These are phyloP conservation scores for Augochlora pura DNA, from an alignment of 1,140 invertebrate genomes.

Conservation along the genomic window DNA sequence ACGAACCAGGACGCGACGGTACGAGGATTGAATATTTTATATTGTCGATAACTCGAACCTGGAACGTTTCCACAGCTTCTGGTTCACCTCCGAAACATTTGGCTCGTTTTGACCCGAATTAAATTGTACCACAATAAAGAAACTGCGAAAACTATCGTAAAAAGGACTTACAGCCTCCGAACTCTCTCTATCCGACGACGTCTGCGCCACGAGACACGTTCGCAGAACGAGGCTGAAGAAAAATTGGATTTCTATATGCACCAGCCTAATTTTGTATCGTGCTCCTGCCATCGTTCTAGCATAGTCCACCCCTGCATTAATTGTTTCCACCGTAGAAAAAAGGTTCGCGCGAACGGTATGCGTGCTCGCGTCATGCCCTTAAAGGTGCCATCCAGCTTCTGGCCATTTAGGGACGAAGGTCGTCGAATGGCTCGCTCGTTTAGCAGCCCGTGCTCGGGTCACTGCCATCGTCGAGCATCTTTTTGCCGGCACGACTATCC, in stretches of 20 bases:
- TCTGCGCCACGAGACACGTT: no score
- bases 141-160: background rate
- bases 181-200: background rate
- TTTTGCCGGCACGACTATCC: slow-evolving; percentile 18
- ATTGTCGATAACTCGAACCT: background rate
- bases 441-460: background rate
- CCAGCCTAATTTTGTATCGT: background rate
- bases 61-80: background rate
- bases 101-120: background rate
- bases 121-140: slow-evolving; percentile 1
- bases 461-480: slow-evolving; percentile 10
- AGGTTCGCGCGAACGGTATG: slow-evolving; percentile 5
- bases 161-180: background rate
- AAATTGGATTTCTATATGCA: background rate
- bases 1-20: background rate
- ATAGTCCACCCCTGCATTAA: background rate
- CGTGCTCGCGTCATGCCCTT: slow-evolving; percentile 31
- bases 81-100: background rate
- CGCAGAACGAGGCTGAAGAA: background rate
- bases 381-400: slow-evolving; percentile 17
- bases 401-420: slow-evolving; percentile 34
- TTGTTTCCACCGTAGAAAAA: background rate
- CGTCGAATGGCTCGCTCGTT: slow-evolving; percentile 10
- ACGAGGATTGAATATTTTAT: background rate
- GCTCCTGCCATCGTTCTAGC: background rate